Evolutionary conservation across 1,140 invertebrate species (phyloP).

Genomic region (Drosophila lacertosa): DNA sequence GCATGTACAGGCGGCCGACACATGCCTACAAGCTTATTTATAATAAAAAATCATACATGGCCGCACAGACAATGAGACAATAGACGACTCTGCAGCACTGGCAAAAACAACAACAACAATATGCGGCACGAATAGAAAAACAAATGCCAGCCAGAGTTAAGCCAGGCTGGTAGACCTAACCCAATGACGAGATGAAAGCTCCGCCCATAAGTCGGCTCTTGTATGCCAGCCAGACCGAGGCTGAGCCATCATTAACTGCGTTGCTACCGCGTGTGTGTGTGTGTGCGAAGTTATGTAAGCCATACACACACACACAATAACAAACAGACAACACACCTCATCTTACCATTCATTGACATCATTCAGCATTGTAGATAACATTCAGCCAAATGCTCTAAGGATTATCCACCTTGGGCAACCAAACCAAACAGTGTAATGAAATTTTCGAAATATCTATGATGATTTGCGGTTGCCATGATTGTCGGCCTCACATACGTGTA

Average conservation of each 20-base stretch:
- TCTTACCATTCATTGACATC: constrained; percentile 78
- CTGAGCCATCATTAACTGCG: constrained; percentile 69
- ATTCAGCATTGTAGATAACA: constrained; percentile 77
- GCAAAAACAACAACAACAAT: constrained; percentile 18
- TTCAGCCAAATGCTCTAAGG: constrained; percentile 70
- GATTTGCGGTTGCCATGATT: constrained; percentile 79
- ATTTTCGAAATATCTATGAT: constrained; percentile 81
- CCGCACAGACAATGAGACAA: constrained; percentile 79
- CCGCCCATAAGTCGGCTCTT: constrained; percentile 44
- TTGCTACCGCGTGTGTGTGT: constrained; percentile 12
- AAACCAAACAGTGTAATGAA: constrained; percentile 64
- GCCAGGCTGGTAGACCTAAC: constrained; percentile 1
- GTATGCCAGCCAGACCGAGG: constrained; percentile 26
- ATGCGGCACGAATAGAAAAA: constrained; percentile 26
- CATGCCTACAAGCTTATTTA: constrained; percentile 81
- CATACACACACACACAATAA: constrained; percentile 30
- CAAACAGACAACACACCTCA: constrained; percentile 57
- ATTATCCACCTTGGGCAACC: constrained; percentile 56
- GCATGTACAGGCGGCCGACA: constrained; percentile 56
- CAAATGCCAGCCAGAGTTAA: constrained; percentile 25
- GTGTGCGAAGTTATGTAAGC: constrained; percentile 39
- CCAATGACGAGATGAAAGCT: constrained; percentile 45
- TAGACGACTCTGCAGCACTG: constrained; percentile 36
- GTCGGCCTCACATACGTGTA: constrained; percentile 10
- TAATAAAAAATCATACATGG: constrained; percentile 82